Percentiles rank a stretch among this genome's conserved stretches.
phyloP scores from a whole-genome alignment of 2,113 vertebrate species.

The Sprattus sprattus region DNA sequence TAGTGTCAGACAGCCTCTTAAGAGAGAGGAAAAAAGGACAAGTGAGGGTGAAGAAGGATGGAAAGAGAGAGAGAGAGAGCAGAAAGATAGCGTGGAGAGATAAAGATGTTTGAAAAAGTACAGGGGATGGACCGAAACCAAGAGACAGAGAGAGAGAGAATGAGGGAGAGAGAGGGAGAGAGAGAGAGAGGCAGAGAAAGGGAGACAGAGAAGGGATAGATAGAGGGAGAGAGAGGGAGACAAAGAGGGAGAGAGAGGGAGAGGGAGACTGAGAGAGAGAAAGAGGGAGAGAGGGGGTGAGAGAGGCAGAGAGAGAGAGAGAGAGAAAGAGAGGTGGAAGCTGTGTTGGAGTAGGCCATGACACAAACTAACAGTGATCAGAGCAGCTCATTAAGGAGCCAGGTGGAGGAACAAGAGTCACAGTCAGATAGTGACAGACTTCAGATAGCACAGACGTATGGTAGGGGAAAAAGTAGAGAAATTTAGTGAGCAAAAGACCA shows the following conservation, averaged over 20 bases:
- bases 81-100: constrained; percentile 36
- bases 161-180: not conserved
- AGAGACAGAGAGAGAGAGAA: not conserved
- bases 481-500: not conserved
- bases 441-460: not conserved
- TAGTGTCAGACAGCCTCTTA: constrained; percentile 64
- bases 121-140: not conserved
- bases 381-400: not conserved
- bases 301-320: constrained; percentile 37
- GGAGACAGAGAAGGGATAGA: not conserved
- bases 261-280: constrained; percentile 32
- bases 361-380: not conserved
- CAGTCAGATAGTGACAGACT: not conserved
- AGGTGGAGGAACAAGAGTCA: not conserved
- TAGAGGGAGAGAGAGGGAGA: not conserved
- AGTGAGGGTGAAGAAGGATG: constrained; percentile 21
- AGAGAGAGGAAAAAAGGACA: constrained; percentile 35
- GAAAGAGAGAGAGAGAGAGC: constrained; percentile 13
- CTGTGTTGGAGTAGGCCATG: no score
- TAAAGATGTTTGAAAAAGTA: constrained; percentile 7
- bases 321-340: constrained; percentile 20
- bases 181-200: no score
- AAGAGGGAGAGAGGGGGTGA: constrained; percentile 14
- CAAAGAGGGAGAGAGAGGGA: not conserved
- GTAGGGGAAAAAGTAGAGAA: no score